Conservation (phyloP, 1,140 invertebrate genomes). For the Lasioglossum albipes region DNA sequence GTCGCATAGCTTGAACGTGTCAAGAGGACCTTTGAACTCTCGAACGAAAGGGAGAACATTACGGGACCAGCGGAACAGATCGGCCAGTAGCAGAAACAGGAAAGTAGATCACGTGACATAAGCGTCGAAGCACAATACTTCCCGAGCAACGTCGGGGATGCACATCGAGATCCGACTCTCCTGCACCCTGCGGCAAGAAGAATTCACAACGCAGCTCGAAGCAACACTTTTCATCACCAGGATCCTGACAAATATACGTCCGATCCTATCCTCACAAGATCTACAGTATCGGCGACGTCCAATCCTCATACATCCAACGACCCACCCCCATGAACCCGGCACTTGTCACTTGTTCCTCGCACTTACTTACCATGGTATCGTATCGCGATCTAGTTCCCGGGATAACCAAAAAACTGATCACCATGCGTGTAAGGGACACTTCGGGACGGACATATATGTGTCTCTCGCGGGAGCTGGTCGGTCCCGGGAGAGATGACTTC, state of each 20-base stretch:
- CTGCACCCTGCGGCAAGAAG: slow-evolving; percentile 1
- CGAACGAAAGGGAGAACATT: too few species aligned
- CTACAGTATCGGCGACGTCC: neutral
- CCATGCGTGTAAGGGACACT: slow-evolving; percentile 47
- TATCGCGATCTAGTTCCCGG: slow-evolving; percentile 53
- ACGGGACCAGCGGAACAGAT: too few species aligned
- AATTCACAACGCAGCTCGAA: neutral
- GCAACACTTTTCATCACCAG: neutral
- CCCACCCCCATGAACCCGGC: neutral
- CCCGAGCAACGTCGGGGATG: neutral
- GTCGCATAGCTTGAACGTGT: too few species aligned
- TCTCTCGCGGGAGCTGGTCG: slow-evolving; percentile 69
- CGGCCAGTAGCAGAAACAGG: too few species aligned
- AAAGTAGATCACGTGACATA: too few species aligned
- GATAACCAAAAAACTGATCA: slow-evolving; percentile 23
- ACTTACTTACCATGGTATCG: slow-evolving; percentile 72
- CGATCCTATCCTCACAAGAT: neutral
- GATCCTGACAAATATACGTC: neutral
- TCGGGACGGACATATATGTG: slow-evolving; percentile 69
- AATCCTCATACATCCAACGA: neutral
- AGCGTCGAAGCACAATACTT: too few species aligned
- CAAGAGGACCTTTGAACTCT: too few species aligned
- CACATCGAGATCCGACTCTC: neutral
- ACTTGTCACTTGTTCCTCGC: slow-evolving; percentile 37
- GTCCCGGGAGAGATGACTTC: slow-evolving; percentile 77